A percentile compares a stretch with the other conserved stretches of the same genome.
Conservation (phyloP, 2,797 vertebrate genomes). For the Rhodeus uyekii region DNA sequence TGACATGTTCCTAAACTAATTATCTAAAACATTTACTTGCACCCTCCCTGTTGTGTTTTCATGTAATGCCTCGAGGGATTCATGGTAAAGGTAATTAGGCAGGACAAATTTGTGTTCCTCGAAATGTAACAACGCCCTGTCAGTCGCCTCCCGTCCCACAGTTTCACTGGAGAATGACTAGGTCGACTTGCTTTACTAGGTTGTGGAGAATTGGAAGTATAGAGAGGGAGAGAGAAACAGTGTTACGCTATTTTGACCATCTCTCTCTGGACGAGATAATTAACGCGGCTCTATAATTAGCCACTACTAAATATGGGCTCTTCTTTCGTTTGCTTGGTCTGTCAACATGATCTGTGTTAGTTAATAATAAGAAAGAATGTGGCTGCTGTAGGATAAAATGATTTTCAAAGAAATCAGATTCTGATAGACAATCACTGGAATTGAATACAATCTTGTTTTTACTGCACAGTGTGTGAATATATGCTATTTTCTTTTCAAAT, state of each 20-base stretch:
- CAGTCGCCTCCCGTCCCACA: not conserved
- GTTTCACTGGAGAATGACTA: not conserved
- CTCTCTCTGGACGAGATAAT: not conserved
- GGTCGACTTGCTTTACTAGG: not conserved
- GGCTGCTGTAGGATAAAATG: not conserved
- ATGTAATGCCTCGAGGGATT: not conserved
- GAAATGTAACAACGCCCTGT: not conserved
- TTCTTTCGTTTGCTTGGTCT: conserved; percentile 16
- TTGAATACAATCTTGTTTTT: not conserved
- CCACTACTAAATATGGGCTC: not conserved
- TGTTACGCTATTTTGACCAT: not conserved
- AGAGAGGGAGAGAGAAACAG: not conserved
- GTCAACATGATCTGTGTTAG: conserved; percentile 12
- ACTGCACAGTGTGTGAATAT: not conserved
- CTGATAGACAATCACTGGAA: not conserved
- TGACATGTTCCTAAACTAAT: not conserved
- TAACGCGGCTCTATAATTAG: not conserved
- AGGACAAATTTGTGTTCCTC: not conserved
- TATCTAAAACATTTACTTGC: not conserved
- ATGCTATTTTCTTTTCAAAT: not conserved
- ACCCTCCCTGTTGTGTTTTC: not conserved
- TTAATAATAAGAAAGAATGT: not conserved
- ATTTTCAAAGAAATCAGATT: not conserved
- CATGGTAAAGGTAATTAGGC: not conserved
- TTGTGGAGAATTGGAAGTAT: not conserved